phyloP scores from a whole-genome alignment of 2,888 invertebrate species.

The Diabrotica balteata region DNA sequence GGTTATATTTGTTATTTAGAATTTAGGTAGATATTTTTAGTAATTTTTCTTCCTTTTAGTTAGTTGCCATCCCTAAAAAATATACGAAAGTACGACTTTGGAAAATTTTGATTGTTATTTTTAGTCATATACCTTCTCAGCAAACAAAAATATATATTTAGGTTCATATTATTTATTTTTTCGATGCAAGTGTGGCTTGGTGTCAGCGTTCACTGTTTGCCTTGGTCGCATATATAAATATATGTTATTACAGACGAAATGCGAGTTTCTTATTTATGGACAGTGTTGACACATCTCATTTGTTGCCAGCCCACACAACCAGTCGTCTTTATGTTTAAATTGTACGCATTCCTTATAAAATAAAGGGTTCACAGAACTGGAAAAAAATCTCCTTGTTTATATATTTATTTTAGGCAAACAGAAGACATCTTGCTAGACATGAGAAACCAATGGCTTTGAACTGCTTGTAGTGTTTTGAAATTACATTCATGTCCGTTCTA shows the following conservation, averaged over 20 bases:
- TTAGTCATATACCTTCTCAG: constrained; percentile 35
- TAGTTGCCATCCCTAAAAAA: not conserved
- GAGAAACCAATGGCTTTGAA: constrained; percentile 14
- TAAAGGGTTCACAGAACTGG: constrained; percentile 48
- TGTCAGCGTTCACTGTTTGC: constrained; percentile 54
- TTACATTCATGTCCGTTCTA: not conserved
- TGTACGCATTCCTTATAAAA: constrained; percentile 58
- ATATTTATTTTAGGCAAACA: constrained; percentile 39
- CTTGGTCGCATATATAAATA: constrained; percentile 56
- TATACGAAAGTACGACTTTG: constrained; percentile 2
- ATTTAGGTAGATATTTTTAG: no score
- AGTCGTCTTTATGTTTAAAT: constrained; percentile 57
- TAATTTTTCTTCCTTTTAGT: no score
- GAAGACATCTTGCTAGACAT: constrained; percentile 23
- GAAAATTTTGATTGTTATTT: constrained; percentile 40
- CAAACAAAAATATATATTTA: constrained; percentile 51
- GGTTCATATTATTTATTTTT: constrained; percentile 55
- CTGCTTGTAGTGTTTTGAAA: not conserved
- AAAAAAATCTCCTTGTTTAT: constrained; percentile 40
- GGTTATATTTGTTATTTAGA: no score
- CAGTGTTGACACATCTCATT: constrained; percentile 61
- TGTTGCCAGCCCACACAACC: constrained; percentile 59
- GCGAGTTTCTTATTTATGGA: constrained; percentile 60
- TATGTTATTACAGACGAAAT: constrained; percentile 58
- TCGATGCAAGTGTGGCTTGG: constrained; percentile 44